phyloP scores from a whole-genome alignment of 2,797 vertebrate genomes.

The Manis crassicaudata region DNA sequence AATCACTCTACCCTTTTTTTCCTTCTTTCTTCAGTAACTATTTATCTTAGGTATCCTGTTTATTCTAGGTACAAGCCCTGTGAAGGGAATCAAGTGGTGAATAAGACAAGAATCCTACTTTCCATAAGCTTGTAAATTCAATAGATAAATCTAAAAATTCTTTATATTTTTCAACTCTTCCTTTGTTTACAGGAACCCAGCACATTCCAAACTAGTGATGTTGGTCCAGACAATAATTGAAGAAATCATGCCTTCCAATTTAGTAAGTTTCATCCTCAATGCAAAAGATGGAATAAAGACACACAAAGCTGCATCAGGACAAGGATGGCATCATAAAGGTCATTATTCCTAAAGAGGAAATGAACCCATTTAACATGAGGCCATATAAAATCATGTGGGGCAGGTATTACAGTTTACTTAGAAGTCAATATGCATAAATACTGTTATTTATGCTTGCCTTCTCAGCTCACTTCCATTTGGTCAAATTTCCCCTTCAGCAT shows the following conservation, averaged over 20 bases:
- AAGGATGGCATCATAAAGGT: not conserved
- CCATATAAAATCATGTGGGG: not conserved
- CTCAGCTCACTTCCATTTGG: not conserved
- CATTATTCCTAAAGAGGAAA: constrained; percentile 44
- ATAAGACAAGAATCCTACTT: not conserved
- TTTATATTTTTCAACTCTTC: constrained; percentile 29
- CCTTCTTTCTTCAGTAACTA: not conserved
- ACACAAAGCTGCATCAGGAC: not conserved
- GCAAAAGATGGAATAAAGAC: constrained; percentile 78
- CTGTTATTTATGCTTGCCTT: not conserved
- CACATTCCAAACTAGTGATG: constrained; percentile 79
- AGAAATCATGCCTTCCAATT: constrained; percentile 78
- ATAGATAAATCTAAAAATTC: constrained; percentile 3
- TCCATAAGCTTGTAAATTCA: constrained; percentile 8
- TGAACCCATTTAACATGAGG: constrained; percentile 1
- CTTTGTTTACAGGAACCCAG: constrained; percentile 80
- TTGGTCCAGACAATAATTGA: constrained; percentile 84
- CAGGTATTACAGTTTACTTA: constrained; percentile 9
- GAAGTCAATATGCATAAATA: not conserved
- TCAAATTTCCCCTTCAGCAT: not conserved
- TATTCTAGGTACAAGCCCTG: not conserved
- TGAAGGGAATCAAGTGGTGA: not conserved
- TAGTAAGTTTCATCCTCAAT: constrained; percentile 80
- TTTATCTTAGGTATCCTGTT: not conserved
- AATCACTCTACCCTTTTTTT: not conserved